Evolutionary conservation across 2,888 invertebrate genomes (phyloP).

Genomic region (Agonopterix subpropinquella): DNA sequence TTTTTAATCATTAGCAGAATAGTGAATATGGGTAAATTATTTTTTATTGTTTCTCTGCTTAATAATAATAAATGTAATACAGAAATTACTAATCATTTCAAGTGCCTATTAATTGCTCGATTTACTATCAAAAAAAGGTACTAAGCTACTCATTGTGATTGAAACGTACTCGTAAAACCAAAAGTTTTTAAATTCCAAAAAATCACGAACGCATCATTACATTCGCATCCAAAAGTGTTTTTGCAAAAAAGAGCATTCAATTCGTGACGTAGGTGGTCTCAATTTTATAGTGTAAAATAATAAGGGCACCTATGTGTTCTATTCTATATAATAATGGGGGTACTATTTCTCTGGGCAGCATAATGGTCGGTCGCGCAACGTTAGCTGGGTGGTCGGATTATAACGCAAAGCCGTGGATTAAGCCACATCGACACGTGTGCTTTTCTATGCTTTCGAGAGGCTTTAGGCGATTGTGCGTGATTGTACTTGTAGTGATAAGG

Average conservation of each 20-base stretch:
- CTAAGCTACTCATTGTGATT: too few species aligned
- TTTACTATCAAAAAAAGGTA: too few species aligned
- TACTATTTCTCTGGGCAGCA: conserved; percentile 58
- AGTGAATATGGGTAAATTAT: too few species aligned
- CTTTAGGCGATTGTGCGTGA: conserved; percentile 51
- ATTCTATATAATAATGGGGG: conserved; percentile 66
- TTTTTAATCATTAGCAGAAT: too few species aligned
- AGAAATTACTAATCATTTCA: too few species aligned
- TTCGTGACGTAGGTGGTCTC: conserved; percentile 61
- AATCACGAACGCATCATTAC: conserved; percentile 70
- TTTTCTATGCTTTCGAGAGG: conserved; percentile 51
- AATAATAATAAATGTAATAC: too few species aligned
- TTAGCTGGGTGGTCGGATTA: conserved; percentile 70
- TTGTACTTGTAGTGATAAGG: conserved; percentile 38
- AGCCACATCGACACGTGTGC: conserved; percentile 68
- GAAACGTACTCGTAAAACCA: conserved; percentile 18
- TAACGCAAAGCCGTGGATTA: conserved; percentile 62
- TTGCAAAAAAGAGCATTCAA: conserved; percentile 30
- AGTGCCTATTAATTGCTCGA: too few species aligned
- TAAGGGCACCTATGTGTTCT: conserved; percentile 58
- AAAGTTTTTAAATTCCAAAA: conserved; percentile 33
- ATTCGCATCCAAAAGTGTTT: conserved; percentile 47
- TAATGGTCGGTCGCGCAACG: conserved; percentile 42
- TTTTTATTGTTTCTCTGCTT: too few species aligned
- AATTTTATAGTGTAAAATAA: conserved; percentile 64